A percentile compares a stretch with the other conserved stretches of the same genome.
Evolutionary conservation across 2,113 vertebrate species (phyloP).

Genomic region (Ochotona princeps): DNA sequence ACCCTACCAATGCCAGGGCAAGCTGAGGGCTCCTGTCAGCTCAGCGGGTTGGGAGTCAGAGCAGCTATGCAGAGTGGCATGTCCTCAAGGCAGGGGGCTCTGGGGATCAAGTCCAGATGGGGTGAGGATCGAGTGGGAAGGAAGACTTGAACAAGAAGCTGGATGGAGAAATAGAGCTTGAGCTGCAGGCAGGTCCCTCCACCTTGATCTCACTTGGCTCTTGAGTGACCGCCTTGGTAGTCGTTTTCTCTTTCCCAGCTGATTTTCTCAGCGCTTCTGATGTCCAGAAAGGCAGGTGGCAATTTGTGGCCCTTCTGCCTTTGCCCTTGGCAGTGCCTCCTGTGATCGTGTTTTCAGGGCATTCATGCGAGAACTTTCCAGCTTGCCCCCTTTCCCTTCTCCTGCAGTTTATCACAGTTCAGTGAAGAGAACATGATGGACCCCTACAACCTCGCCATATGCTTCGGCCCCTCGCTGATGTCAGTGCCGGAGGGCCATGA

Average conservation of each 20-base stretch:
- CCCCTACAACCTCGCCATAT: slow-evolving; percentile 99
- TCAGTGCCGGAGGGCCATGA: slow-evolving; percentile 96
- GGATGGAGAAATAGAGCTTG: background rate
- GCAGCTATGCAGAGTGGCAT: background rate
- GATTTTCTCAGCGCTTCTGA: slow-evolving; percentile 17
- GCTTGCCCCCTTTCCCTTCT: slow-evolving; percentile 61
- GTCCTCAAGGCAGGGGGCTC: background rate
- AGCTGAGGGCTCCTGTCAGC: background rate
- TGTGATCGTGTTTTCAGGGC: slow-evolving; percentile 42
- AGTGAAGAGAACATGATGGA: slow-evolving; percentile 99
- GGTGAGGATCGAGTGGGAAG: too few species aligned
- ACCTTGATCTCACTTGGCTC: background rate
- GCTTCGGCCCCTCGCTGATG: slow-evolving; percentile 98
- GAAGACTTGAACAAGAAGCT: background rate
- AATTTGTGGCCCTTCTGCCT: slow-evolving; percentile 28
- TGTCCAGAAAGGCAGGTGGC: slow-evolving; percentile 64
- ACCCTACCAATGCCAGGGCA: background rate
- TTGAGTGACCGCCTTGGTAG: background rate
- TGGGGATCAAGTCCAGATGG: background rate
- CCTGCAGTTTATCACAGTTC: slow-evolving; percentile 96
- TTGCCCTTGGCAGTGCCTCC: slow-evolving; percentile 54
- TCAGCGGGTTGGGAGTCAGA: background rate
- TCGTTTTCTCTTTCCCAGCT: background rate
- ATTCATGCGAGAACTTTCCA: slow-evolving; percentile 55
- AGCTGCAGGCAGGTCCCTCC: background rate